Base-by-base conservation (phyloP, 2,797 vertebrate species). In the Cyclopterus lumpus region DNA sequence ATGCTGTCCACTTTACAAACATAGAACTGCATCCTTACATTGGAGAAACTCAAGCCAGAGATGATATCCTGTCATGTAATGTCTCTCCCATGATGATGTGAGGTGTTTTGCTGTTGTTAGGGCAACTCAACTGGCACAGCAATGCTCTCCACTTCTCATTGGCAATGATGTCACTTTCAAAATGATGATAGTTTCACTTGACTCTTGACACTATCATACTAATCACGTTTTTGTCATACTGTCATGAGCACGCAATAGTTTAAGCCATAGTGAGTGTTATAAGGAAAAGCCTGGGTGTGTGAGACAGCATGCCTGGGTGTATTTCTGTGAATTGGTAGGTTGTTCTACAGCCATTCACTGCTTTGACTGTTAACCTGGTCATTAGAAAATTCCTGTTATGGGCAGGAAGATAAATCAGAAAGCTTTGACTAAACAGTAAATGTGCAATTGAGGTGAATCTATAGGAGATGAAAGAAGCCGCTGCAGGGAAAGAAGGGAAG, bases 91-190 rank as follows among this genome's bases (percentile, higher is more conserved):
- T 62, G 38, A 62, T 28, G 60, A 44, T 44, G 28, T 34, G 34
- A 55, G 10, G 24, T 44, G 60, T 78, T 80, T 70, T 58, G 5
- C 9, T 28, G n/a, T 34, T 58, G 54, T 70, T 49, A 8, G 26
- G 51, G 64, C 38, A 80, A 61, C 44, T 11, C 16, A 3, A 12
- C n/a, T 38, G 24, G 38, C 20, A 7, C 42, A 57, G 18, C 26
- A 1, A 16, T 63, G 3, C 18, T 42, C 2, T 44, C 1, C 0
- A 48, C 65, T 18, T 36, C 40, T 75, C 54, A 60, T 3, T 18
- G 1, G 66, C 15, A 48, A 15, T 67, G 60, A 79, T 66, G 28
- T 82, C 66, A 82, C 15, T 79, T 70, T 83, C 11, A n/a, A 55
- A 74, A 61, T 54, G n/a, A 62, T n/a, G 6, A 1, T 11, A 5